phyloP scores from a whole-genome alignment of 2,888 invertebrate species.

The Melipona beecheii region DNA sequence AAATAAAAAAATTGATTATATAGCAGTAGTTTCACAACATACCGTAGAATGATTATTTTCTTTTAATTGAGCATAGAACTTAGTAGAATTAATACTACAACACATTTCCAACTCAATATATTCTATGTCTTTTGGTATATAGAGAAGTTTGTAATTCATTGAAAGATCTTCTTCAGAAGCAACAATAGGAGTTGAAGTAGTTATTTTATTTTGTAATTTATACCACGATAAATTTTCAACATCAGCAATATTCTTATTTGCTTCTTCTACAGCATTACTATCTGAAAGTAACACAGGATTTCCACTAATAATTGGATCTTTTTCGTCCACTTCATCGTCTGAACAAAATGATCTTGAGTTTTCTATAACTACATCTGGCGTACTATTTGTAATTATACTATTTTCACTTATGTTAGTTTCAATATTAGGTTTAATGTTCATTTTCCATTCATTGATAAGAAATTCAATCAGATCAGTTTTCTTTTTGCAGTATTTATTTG shows the following conservation, averaged over 20 bases:
- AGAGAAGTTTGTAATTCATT: conserved; percentile 35
- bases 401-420: neutral
- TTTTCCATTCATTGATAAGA: conserved; percentile 20
- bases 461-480: conserved; percentile 54
- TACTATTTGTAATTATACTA: neutral
- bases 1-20: neutral
- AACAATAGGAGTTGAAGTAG: conserved; percentile 36
- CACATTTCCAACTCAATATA: conserved; percentile 61
- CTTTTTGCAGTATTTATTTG: conserved; percentile 30
- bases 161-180: conserved; percentile 35
- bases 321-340: neutral
- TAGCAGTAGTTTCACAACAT: conserved; percentile 14
- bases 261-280: neutral
- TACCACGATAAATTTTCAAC: conserved; percentile 52
- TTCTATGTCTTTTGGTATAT: conserved; percentile 53
- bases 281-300: conserved; percentile 5
- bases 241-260: conserved; percentile 11
- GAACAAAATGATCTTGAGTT: neutral
- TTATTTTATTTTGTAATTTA: conserved; percentile 5
- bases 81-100: conserved; percentile 8
- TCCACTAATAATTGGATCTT: conserved; percentile 40
- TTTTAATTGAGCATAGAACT: conserved; percentile 47
- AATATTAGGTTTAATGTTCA: conserved; percentile 35
- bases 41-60: conserved; percentile 56
- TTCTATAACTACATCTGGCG: conserved; percentile 30